Evolutionary conservation across 1,140 invertebrate genomes (phyloP), one percentile per base, ranked within the genome.

Genomic region (Ladona fulva): DNA sequence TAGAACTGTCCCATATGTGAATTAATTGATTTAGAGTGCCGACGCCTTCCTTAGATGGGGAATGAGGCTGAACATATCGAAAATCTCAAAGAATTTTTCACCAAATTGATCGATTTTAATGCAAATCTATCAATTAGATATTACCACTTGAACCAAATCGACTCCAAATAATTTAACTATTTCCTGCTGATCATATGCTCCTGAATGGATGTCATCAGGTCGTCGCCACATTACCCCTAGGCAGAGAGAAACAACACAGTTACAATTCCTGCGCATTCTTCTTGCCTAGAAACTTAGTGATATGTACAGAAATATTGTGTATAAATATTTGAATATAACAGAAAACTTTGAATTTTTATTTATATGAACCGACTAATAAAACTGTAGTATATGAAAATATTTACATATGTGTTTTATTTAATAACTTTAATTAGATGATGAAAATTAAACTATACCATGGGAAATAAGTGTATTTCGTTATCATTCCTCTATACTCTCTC

Each of bases 11-110:
- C 29, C 29, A 37, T 37, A 37, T 37, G 29, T 37, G 29, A 37
- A 37, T 37, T 37, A 37, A 37, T 37, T 37, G 8, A 37, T 8
- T 37, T 37, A 37, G 29, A 37, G 29, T 37, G 29, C 29, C 29
- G 29, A 66, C 14, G 52, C 52, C 52, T 19, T 66, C 14, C 14
- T 22, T 66, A 66, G 52, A 66, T 12, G 52, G 52, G 52, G 52
- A 66, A 66, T 66, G n/a, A 66, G 52, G 52, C 52, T 66, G n/a
- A 66, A 66, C n/a, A 66, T 66, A 66, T 66, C 52, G 52, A 66
- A 1, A 66, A 66, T 66, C 52, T 19, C 52, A 66, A 19, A 16
- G 52, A 66, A 19, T 66, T 5, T 16, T 66, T 66, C 14, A 66
- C 52, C 12, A 6, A 12, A 19, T 66, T 12, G 52, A 66, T 66